Percentiles rank a stretch among this genome's conserved stretches.
These are phyloP conservation scores for Hylyphantes graminicola DNA, from an alignment of 1,140 invertebrate species.

Conservation along the genomic window DNA sequence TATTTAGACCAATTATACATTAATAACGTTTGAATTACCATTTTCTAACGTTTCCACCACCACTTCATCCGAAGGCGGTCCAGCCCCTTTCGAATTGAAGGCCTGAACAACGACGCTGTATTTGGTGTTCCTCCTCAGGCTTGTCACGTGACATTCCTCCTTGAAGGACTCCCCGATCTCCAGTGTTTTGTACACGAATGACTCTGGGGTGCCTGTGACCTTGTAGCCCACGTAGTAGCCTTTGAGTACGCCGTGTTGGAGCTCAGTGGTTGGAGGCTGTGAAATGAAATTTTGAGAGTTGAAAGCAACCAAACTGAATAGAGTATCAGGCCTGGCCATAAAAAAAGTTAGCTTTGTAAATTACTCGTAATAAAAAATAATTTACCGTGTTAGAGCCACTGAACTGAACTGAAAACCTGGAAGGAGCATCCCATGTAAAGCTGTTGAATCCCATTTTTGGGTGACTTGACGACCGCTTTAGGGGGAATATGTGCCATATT, in stretches of 20 bases:
- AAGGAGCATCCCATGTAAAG: too few relatives aligned
- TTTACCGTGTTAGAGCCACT: too few relatives aligned
- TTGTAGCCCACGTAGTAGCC: conserved; percentile 68
- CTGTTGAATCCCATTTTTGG: too few relatives aligned
- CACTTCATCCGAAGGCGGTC: conserved; percentile 61
- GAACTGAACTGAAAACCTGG: too few relatives aligned
- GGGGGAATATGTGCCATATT: too few relatives aligned
- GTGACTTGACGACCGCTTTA: too few relatives aligned
- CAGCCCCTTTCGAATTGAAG: conserved; percentile 84
- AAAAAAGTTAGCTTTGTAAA: too few relatives aligned
- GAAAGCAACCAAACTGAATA: too few relatives aligned
- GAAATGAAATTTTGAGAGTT: background rate
- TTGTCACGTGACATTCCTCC: conserved; percentile 60
- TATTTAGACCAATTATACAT: too few relatives aligned
- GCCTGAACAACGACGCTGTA: conserved; percentile 78
- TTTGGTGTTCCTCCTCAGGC: conserved; percentile 57
- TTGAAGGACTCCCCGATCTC: conserved; percentile 62
- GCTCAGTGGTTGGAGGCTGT: conserved; percentile 67
- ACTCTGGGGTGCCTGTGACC: conserved; percentile 37
- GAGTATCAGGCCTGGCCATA: too few relatives aligned
- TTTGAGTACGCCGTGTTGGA: conserved; percentile 67
- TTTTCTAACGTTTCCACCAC: conserved; percentile 57
- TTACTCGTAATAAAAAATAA: too few relatives aligned
- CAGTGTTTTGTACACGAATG: conserved; percentile 64
- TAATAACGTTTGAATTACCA: conserved; percentile 43